Evolutionary conservation across 2,888 invertebrate species (phyloP), one percentile per base, ranked within the genome.

Genomic region (Andricus curvator): DNA sequence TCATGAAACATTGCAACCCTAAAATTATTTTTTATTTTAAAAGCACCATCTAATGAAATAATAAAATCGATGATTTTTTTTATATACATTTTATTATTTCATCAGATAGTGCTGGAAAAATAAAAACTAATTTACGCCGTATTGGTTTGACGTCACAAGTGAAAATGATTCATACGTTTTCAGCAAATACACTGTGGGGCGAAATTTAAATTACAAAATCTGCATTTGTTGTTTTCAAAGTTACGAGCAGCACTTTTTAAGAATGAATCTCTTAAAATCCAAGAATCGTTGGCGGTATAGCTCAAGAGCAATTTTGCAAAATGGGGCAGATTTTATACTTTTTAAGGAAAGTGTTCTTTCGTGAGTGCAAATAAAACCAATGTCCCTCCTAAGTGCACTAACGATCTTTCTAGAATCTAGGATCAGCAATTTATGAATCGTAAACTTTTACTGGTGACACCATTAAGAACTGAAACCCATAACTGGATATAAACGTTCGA

Each of bases 381-480:
- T 67, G 22, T 41, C 13, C 22, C 1, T 67, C 22, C 22, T 37
- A 41, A 66, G 41, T 37, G 22, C 11, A 44, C 15, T 44, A 48
- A 68, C 17, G 9, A 25, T 25, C 20, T 22, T 48, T 48, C 15
- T 48, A 48, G 22, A 64, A 64, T 60, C 11, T 29, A 44, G 25
- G 25, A 44, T 48, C 25, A 29, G 17, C 25, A 48, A 48, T 48
- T 68, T 68, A 68, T 68, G 68, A 68, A 68, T 48, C 68, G 17
- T 68, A 68, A 68, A 44, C 17, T 68, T 68, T 68, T 68, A 48
- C 48, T 48, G 48, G 68, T 68, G 20, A n/a, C 20, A 20, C 33
- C n/a, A 41, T 44, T 51, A 65, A 66, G 66, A 65, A 37, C 29
- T 76, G n/a, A 11, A 9, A 22, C 25, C n/a, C 29, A 33, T 74